Evolutionary conservation across 2,113 vertebrate genomes (phyloP).

Genomic region (Oceanodroma tethys): DNA sequence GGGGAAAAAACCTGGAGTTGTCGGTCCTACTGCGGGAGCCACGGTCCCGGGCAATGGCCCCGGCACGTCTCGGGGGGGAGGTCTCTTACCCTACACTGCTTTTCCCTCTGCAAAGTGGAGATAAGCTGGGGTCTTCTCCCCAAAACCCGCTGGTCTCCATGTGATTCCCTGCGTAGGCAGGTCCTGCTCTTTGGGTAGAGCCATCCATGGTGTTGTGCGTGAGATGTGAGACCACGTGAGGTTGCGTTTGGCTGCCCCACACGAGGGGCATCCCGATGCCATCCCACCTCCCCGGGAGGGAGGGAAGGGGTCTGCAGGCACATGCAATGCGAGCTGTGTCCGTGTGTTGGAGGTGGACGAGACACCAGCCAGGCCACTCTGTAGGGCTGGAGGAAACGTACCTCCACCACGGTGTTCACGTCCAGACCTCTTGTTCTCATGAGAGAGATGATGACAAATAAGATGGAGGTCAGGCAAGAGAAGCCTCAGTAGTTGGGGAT

Average conservation of each 20-base stretch:
- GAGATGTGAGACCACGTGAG: not conserved
- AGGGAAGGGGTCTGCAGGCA: not conserved
- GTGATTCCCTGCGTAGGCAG: not conserved
- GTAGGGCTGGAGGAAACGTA: not conserved
- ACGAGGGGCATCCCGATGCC: rapidly evolving
- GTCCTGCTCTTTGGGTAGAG: not conserved
- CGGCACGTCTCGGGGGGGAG: not conserved
- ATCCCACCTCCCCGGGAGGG: not conserved
- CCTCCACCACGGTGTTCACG: rapidly evolving
- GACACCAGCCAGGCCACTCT: not conserved
- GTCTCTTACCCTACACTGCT: not conserved
- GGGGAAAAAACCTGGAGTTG: slow-evolving; percentile 45
- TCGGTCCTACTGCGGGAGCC: slow-evolving; percentile 5
- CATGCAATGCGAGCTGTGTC: not conserved
- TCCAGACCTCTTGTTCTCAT: not conserved
- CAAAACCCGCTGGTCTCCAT: not conserved
- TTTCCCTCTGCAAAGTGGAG: not conserved
- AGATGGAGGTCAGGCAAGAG: not conserved
- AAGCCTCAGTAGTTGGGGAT: not conserved
- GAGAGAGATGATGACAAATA: not conserved
- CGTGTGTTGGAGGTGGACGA: not conserved
- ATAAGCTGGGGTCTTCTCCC: not conserved
- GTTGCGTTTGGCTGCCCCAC: not conserved
- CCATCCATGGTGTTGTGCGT: not conserved
- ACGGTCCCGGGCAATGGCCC: not conserved